phyloP scores from a whole-genome alignment of 1,140 invertebrate genomes.

The Drosophila prosaltans region DNA sequence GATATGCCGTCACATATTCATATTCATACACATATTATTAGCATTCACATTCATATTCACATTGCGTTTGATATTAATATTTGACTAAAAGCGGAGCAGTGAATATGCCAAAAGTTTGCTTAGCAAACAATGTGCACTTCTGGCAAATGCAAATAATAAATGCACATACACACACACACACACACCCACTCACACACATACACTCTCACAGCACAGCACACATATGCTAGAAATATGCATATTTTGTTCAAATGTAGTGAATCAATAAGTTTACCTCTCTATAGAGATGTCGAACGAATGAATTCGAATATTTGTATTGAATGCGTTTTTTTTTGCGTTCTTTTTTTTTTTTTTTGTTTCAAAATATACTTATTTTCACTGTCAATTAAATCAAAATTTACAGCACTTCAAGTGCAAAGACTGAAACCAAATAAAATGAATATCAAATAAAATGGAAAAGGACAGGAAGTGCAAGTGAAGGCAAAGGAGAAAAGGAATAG shows the following conservation, averaged over 20 bases:
- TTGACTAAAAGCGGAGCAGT: slow-evolving; percentile 41
- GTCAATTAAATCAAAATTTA: slow-evolving; percentile 61
- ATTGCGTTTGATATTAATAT: slow-evolving; percentile 45
- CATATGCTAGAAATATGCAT: not conserved
- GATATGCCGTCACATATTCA: not conserved
- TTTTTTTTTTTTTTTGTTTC: slow-evolving; percentile 1
- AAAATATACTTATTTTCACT: slow-evolving; percentile 42
- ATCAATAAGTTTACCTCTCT: not conserved
- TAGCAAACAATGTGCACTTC: slow-evolving; percentile 58
- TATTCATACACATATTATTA: not conserved
- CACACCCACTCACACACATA: not conserved
- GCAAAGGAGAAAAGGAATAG: not conserved
- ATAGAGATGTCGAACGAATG: not conserved
- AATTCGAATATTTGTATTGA: not conserved
- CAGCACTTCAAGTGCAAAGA: slow-evolving; percentile 40
- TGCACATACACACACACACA: slow-evolving; percentile 16
- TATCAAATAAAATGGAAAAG: slow-evolving; percentile 48
- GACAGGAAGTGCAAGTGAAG: not conserved
- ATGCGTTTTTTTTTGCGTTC: not conserved
- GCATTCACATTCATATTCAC: slow-evolving; percentile 1
- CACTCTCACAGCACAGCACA: not conserved
- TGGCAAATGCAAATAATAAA: slow-evolving; percentile 44
- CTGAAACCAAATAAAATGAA: slow-evolving; percentile 29
- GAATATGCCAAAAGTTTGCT: slow-evolving; percentile 51
- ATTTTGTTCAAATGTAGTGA: not conserved